These are phyloP conservation scores for Panulirus ornatus DNA, from an alignment of 1,140 invertebrate species.

Conservation along the genomic window DNA sequence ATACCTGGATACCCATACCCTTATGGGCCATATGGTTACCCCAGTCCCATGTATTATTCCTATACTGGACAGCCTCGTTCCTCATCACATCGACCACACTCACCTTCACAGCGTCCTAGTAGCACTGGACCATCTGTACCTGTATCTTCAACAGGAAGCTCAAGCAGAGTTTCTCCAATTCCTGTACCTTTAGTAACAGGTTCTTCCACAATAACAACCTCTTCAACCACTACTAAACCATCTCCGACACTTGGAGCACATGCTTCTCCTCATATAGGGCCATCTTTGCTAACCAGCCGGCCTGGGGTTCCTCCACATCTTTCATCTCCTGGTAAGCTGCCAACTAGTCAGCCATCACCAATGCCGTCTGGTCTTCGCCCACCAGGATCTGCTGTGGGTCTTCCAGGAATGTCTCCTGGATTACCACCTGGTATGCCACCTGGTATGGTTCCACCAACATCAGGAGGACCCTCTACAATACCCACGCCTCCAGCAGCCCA, in stretches of 20 bases:
- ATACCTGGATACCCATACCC: slow-evolving; percentile 76
- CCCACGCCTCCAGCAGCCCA: slow-evolving; percentile 73
- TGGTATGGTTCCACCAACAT: slow-evolving; percentile 8
- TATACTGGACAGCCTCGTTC: slow-evolving; percentile 66
- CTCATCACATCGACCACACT: slow-evolving; percentile 77
- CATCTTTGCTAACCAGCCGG: slow-evolving; percentile 53
- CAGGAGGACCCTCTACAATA: slow-evolving; percentile 44
- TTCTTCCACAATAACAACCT: slow-evolving; percentile 76
- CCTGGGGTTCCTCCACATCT: slow-evolving; percentile 54
- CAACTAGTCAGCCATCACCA: slow-evolving; percentile 59
- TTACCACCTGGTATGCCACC: slow-evolving; percentile 51
- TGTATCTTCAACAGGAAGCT: slow-evolving; percentile 79
- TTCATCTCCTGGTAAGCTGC: slow-evolving; percentile 64
- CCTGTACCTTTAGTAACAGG: slow-evolving; percentile 81
- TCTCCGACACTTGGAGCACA: slow-evolving; percentile 23
- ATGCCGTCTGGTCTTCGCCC: slow-evolving; percentile 45
- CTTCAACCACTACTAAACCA: slow-evolving; percentile 62
- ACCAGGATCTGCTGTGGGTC: slow-evolving; percentile 21
- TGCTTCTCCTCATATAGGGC: slow-evolving; percentile 58
- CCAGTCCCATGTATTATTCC: slow-evolving; percentile 78
- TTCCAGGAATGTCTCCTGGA: slow-evolving; percentile 53
- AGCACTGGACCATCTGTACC: slow-evolving; percentile 76
- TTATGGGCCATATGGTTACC: slow-evolving; percentile 78
- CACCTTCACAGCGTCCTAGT: slow-evolving; percentile 77
- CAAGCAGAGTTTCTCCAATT: slow-evolving; percentile 75